Percentiles rank a stretch among this genome's conserved stretches.
phyloP scores from a whole-genome alignment of 2,888 invertebrate genomes.

The Himalopsyche japonica region DNA sequence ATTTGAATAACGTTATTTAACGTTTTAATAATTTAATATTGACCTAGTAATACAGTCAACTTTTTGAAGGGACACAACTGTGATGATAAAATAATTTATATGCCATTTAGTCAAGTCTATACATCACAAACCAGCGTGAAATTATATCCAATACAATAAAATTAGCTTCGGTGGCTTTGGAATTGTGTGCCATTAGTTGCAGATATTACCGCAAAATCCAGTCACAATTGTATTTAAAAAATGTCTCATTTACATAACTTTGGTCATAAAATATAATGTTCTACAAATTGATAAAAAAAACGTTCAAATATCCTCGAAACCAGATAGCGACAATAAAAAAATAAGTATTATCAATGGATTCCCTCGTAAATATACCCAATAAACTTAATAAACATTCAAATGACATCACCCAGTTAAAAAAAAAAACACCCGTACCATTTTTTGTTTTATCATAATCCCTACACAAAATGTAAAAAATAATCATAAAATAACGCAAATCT shows the following conservation, averaged over 20 bases:
- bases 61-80: background rate
- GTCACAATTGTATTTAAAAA: too few relatives aligned
- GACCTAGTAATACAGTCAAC: too few relatives aligned
- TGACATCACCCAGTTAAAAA: background rate
- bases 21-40: too few relatives aligned
- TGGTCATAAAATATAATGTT: background rate
- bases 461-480: background rate
- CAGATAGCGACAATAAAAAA: background rate
- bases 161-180: too few relatives aligned
- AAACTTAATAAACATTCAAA: background rate
- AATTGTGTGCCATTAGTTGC: too few relatives aligned
- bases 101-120: background rate
- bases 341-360: background rate
- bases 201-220: too few relatives aligned
- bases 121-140: background rate
- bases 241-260: background rate
- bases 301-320: background rate
- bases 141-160: too few relatives aligned
- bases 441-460: constrained; percentile 1
- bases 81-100: background rate
- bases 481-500: background rate
- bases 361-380: background rate
- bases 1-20: too few relatives aligned
- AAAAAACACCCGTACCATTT: background rate
- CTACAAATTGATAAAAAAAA: background rate